Evolutionary conservation across 2,113 vertebrate species (phyloP).

Genomic region (Megaleporinus macrocephalus): DNA sequence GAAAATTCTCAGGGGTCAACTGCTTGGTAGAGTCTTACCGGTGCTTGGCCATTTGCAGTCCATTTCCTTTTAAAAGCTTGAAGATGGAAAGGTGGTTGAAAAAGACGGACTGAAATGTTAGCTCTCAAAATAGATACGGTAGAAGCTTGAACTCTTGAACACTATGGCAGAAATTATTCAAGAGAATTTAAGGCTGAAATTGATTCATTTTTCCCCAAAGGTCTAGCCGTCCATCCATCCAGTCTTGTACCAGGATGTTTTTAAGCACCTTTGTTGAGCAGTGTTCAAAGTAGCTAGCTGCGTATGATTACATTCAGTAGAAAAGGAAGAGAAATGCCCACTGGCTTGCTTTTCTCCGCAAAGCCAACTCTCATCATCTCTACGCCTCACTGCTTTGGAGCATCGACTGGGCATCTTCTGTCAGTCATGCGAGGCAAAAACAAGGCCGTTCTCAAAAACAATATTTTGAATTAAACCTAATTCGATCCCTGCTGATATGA

Average conservation of each 20-base stretch:
- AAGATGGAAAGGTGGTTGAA: conserved; percentile 39
- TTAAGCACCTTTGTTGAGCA: conserved; percentile 17
- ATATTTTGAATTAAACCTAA: background rate
- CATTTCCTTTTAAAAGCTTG: conserved; percentile 59
- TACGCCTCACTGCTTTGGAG: conserved; percentile 11
- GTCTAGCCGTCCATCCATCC: background rate
- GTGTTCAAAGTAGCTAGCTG: background rate
- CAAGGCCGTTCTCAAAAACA: background rate
- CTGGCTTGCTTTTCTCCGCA: background rate
- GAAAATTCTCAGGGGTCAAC: conserved; percentile 59
- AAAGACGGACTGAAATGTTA: conserved; percentile 37
- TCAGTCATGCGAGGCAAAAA: conserved; percentile 8
- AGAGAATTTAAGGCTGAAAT: background rate
- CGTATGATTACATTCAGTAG: background rate
- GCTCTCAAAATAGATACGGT: conserved; percentile 32
- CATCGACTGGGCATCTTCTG: conserved; percentile 1
- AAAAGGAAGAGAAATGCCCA: background rate
- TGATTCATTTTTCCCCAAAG: background rate
- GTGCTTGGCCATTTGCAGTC: conserved; percentile 56
- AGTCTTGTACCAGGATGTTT: background rate
- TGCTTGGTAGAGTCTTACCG: conserved; percentile 50
- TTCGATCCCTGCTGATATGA: background rate
- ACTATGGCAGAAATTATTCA: conserved; percentile 1
- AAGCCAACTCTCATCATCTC: background rate
- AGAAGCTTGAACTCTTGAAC: conserved; percentile 25